These are phyloP conservation scores for Phthorimaea operculella DNA, from an alignment of 1,140 invertebrate species.

Conservation along the genomic window DNA sequence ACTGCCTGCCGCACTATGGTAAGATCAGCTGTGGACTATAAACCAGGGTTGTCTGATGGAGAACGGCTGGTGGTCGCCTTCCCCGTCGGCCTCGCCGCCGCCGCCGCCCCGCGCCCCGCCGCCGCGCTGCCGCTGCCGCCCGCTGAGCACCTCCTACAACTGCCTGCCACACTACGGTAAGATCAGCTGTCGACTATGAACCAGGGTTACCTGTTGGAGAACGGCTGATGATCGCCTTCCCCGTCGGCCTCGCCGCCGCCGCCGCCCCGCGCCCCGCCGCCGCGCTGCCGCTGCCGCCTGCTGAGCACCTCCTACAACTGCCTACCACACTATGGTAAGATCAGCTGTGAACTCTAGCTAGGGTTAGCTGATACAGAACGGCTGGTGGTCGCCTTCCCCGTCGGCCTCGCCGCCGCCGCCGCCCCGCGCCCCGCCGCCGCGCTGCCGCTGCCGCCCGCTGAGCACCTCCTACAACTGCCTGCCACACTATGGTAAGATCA, in stretches of 20 bases:
- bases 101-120: constrained; percentile 57
- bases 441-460: constrained; percentile 43
- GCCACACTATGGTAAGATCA: constrained; percentile 51
- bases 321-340: constrained; percentile 49
- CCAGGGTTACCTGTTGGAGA: constrained; percentile 55
- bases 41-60: constrained; percentile 58
- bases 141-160: constrained; percentile 50
- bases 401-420: constrained; percentile 58
- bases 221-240: constrained; percentile 55
- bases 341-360: constrained; percentile 15
- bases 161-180: constrained; percentile 54
- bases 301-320: constrained; percentile 54
- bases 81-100: constrained; percentile 55
- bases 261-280: constrained; percentile 55
- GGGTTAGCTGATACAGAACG: constrained; percentile 54
- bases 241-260: constrained; percentile 56
- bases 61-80: constrained; percentile 53
- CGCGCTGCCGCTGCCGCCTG: constrained; percentile 44
- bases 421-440: constrained; percentile 52
- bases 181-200: background rate
- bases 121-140: constrained; percentile 46
- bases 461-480: constrained; percentile 56
- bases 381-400: constrained; percentile 56
- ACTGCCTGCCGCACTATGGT: constrained; percentile 55
- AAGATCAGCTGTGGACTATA: constrained; percentile 2